phyloP scores from a whole-genome alignment of 2,888 invertebrate species.

The Cataglyphis altisquamis region DNA sequence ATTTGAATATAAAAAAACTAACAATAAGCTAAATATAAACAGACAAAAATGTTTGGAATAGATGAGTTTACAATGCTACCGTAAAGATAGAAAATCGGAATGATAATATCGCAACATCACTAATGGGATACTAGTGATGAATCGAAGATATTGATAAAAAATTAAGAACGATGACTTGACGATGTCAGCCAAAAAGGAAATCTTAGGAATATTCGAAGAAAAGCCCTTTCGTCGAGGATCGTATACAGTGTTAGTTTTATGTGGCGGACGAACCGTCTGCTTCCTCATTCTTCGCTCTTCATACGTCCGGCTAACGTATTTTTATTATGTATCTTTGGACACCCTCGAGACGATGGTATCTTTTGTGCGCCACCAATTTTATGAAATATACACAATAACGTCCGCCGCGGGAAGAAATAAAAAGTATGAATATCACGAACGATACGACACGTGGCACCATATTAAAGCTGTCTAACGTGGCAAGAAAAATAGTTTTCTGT shows the following conservation, averaged over 20 bases:
- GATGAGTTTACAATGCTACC: not conserved
- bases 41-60: not conserved
- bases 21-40: not conserved
- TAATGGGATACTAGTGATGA: not conserved
- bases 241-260: slow-evolving; percentile 30
- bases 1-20: not conserved
- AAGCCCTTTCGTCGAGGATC: slow-evolving; percentile 27
- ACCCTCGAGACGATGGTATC: slow-evolving; percentile 37
- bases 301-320: slow-evolving; percentile 33
- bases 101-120: not conserved
- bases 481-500: slow-evolving; percentile 64
- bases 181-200: not conserved
- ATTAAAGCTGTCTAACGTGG: slow-evolving; percentile 63
- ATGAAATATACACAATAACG: slow-evolving; percentile 58
- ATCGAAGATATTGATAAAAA: slow-evolving; percentile 15
- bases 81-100: not conserved
- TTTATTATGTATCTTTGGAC: slow-evolving; percentile 52
- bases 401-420: slow-evolving; percentile 52
- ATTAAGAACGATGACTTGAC: not conserved
- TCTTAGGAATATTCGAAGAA: slow-evolving; percentile 21
- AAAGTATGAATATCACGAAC: slow-evolving; percentile 59
- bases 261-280: slow-evolving; percentile 18
- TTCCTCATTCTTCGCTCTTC: slow-evolving; percentile 28
- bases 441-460: slow-evolving; percentile 42
- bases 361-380: slow-evolving; percentile 59